Percentiles rank a stretch among this genome's conserved stretches.
Conservation (phyloP, 1,140 invertebrate genomes). For the Meloidogyne hapla region DNA sequence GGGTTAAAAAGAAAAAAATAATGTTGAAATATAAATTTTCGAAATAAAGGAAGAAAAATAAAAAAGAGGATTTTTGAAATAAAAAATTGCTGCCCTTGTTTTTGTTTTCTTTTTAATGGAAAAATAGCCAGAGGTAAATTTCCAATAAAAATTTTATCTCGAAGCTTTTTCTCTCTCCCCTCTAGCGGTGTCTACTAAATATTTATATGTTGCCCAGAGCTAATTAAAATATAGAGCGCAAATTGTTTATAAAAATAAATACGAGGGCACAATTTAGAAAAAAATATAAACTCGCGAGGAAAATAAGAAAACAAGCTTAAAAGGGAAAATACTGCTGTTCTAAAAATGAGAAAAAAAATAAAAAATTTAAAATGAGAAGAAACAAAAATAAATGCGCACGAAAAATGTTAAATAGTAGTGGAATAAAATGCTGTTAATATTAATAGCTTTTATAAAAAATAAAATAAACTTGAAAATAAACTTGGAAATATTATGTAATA, state of each 20-base stretch:
- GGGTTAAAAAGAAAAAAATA: too few species aligned
- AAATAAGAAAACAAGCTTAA: neutral
- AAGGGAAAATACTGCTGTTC: neutral
- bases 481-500: too few species aligned
- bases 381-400: neutral
- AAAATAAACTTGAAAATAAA: slow-evolving; percentile 1
- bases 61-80: too few species aligned
- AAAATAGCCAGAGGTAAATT: neutral
- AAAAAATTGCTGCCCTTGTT: too few species aligned
- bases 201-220: neutral
- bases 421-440: too few species aligned
- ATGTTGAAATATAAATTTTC: too few species aligned
- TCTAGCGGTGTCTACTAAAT: neutral
- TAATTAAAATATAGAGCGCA: neutral
- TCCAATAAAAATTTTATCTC: slow-evolving; percentile 4
- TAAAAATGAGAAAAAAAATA: neutral
- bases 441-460: neutral
- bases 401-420: too few species aligned
- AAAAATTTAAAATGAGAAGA: neutral
- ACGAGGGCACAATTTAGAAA: neutral
- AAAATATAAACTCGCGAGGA: neutral
- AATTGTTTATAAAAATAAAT: neutral
- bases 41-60: too few species aligned
- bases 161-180: neutral
- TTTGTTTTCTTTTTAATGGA: too few species aligned